Percentiles rank a stretch among this genome's conserved stretches.
phyloP scores from a whole-genome alignment of 2,888 invertebrate genomes.

The Charanyca ferruginea region DNA sequence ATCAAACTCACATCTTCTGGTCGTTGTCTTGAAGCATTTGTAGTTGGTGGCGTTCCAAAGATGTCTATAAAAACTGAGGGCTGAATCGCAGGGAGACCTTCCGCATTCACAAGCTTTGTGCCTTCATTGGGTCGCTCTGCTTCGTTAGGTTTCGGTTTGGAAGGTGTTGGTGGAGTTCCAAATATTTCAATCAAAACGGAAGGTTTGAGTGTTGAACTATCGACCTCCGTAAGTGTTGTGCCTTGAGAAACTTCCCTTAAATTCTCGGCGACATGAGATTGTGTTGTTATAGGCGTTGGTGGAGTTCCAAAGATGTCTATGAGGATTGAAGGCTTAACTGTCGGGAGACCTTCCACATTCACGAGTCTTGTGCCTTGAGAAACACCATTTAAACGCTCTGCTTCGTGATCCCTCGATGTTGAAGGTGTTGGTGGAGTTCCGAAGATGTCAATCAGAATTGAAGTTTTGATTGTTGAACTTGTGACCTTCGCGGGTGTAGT shows the following conservation, averaged over 20 bases:
- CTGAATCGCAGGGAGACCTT: too few relatives aligned
- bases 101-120: too few relatives aligned
- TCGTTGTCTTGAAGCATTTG: neutral
- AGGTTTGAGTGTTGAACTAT: too few relatives aligned
- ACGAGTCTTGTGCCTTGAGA: neutral
- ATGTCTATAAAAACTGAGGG: too few relatives aligned
- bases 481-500: neutral
- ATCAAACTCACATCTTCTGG: neutral
- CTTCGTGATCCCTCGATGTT: neutral
- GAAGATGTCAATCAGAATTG: conserved; percentile 18
- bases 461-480: neutral
- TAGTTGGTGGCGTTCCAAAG: neutral
- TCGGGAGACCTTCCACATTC: neutral
- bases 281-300: too few relatives aligned
- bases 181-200: too few relatives aligned
- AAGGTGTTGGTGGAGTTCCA: too few relatives aligned
- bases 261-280: too few relatives aligned
- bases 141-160: too few relatives aligned
- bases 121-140: too few relatives aligned
- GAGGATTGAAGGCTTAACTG: conserved; percentile 50
- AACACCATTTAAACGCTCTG: neutral
- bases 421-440: conserved; percentile 4
- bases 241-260: too few relatives aligned
- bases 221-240: too few relatives aligned
- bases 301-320: conserved; percentile 73